Conservation (phyloP, 2,888 invertebrate genomes). For the Carabus problematicus region DNA sequence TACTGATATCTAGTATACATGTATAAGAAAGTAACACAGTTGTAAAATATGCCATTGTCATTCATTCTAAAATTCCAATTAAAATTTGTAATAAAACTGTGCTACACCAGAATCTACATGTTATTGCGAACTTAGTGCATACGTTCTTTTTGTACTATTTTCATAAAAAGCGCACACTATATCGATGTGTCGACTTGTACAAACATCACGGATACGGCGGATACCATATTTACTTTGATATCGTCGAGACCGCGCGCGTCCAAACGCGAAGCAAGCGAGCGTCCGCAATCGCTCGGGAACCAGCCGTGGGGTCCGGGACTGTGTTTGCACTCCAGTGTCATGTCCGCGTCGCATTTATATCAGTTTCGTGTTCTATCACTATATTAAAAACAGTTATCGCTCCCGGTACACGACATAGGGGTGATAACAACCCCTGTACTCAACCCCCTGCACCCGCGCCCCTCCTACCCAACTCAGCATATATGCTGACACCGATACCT, state of each 20-base stretch:
- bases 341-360: conserved; percentile 26
- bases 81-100: no score
- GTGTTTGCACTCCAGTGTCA: conserved; percentile 11
- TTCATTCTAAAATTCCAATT: no score
- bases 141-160: conserved; percentile 1
- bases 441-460: background rate
- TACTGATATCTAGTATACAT: no score
- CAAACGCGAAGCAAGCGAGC: background rate
- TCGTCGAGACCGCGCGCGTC: background rate
- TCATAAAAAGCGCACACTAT: conserved; percentile 13
- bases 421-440: background rate
- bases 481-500: no score
- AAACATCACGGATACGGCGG: conserved; percentile 26
- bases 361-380: conserved; percentile 29
- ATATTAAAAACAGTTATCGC: conserved; percentile 39
- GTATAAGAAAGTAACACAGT: no score
- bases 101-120: background rate
- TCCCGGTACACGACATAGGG: background rate
- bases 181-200: conserved; percentile 11
- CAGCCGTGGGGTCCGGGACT: conserved; percentile 1
- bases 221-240: conserved; percentile 17
- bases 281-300: conserved; percentile 2
- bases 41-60: no score
- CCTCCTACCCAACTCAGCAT: background rate
- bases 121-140: conserved; percentile 10